phyloP scores from a whole-genome alignment of 1,140 invertebrate species.

The Thaumatotibia leucotreta region DNA sequence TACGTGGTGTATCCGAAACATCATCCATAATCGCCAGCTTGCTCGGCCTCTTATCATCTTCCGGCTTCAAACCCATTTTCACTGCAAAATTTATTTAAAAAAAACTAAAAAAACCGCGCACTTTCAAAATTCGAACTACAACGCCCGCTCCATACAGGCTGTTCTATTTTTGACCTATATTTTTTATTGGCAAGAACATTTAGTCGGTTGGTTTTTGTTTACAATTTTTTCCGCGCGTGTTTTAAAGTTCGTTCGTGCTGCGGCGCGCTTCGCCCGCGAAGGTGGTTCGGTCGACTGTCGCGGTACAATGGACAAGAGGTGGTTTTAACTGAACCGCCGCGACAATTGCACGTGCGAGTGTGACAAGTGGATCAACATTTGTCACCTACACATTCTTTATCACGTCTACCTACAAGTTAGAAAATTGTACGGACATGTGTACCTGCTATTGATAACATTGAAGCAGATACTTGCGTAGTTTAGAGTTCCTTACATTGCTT shows the following conservation, averaged over 20 bases:
- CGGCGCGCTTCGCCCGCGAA: conserved; percentile 40
- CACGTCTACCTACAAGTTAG: conserved; percentile 6
- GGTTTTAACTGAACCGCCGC: conserved; percentile 43
- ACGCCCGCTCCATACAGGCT: conserved; percentile 25
- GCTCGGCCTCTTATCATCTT: conserved; percentile 67
- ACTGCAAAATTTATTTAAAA: conserved; percentile 42
- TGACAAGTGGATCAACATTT: conserved; percentile 12
- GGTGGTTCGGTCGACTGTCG: conserved; percentile 57
- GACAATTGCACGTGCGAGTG: conserved; percentile 11
- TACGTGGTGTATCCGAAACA: conserved; percentile 52
- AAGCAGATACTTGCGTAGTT: neutral
- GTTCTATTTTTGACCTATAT: conserved; percentile 49
- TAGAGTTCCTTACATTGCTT: too few species aligned
- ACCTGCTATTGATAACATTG: neutral
- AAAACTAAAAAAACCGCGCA: conserved; percentile 26
- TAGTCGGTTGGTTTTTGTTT: conserved; percentile 26
- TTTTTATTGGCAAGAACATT: conserved; percentile 46
- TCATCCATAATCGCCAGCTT: conserved; percentile 71
- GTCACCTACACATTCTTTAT: conserved; percentile 3
- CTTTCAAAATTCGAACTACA: conserved; percentile 19
- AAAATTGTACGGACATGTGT: neutral
- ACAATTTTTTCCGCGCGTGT: conserved; percentile 41
- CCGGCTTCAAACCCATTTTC: conserved; percentile 66
- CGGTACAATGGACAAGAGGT: conserved; percentile 40
- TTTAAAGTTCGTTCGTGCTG: conserved; percentile 34